phyloP scores from a whole-genome alignment of 2,113 vertebrate species.

The Alaudala cheleensis region DNA sequence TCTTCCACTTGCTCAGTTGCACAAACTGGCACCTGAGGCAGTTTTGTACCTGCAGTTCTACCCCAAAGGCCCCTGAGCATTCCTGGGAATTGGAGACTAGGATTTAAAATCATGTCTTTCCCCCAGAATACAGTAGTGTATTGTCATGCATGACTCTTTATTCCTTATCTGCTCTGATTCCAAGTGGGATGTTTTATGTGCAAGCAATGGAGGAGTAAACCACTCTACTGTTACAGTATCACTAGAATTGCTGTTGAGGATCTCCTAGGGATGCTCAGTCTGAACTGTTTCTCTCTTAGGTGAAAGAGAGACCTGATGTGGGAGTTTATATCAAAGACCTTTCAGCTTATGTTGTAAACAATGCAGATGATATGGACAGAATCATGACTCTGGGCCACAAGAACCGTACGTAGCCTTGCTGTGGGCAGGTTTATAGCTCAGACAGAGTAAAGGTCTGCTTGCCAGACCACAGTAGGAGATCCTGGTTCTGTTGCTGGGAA shows the following conservation, averaged over 20 bases:
- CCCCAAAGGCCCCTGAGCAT: not conserved
- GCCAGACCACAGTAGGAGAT: not conserved
- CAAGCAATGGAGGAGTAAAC: not conserved
- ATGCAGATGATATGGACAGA: constrained; percentile 98
- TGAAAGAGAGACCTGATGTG: constrained; percentile 98
- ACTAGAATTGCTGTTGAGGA: not conserved
- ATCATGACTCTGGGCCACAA: constrained; percentile 99
- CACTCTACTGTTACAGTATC: not conserved
- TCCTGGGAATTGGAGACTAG: not conserved
- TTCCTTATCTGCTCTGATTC: not conserved
- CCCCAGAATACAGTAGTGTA: not conserved
- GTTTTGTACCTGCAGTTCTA: not conserved
- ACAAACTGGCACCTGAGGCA: not conserved
- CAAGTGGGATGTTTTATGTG: not conserved
- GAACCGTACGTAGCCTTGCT: constrained; percentile 85
- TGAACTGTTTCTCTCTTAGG: constrained; percentile 76
- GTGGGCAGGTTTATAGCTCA: not conserved
- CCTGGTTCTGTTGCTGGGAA: not conserved
- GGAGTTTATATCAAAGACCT: constrained; percentile 99
- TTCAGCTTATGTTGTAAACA: constrained; percentile 97
- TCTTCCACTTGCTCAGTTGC: not conserved
- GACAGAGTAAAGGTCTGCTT: not conserved
- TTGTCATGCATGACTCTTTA: not conserved
- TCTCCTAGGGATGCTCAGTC: not conserved
- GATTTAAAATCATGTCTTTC: not conserved